A percentile compares a stretch with the other conserved stretches of the same genome.
Evolutionary conservation across 2,113 vertebrate species (phyloP).

Genomic region (Rhinopomastus cyanomelas): DNA sequence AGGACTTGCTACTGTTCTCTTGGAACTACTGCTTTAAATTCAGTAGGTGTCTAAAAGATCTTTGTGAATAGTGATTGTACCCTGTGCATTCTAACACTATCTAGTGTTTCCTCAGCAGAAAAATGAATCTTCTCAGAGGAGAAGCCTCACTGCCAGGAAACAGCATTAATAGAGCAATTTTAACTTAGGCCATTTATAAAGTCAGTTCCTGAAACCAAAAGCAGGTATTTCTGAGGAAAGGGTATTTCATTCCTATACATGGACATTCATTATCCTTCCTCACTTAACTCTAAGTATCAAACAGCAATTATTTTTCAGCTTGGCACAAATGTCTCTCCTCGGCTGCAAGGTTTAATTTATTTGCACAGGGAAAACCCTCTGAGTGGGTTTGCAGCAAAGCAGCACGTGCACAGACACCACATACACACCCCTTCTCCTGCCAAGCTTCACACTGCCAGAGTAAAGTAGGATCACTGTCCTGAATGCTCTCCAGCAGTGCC

Average conservation of each 20-base stretch:
- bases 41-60: not conserved
- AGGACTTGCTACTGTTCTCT: not conserved
- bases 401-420: rapidly evolving
- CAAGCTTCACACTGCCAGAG: rapidly evolving
- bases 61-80: conserved; percentile 1
- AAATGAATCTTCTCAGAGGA: not conserved
- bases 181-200: conserved; percentile 8
- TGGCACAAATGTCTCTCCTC: not conserved
- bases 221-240: not conserved
- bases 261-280: not conserved
- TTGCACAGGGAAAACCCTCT: rapidly evolving
- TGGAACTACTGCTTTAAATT: not conserved
- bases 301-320: not conserved
- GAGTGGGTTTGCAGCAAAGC: rapidly evolving
- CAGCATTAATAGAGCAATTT: not conserved
- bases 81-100: not conserved
- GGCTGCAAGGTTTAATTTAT: not conserved
- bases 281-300: not conserved
- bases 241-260: not conserved
- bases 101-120: conserved; percentile 16
- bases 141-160: not conserved
- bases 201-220: not conserved
- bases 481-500: not conserved
- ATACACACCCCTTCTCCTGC: not conserved
- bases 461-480: rapidly evolving